Base-by-base conservation (phyloP, 1,140 invertebrate genomes). In the Leptoteleia sp. region DNA sequence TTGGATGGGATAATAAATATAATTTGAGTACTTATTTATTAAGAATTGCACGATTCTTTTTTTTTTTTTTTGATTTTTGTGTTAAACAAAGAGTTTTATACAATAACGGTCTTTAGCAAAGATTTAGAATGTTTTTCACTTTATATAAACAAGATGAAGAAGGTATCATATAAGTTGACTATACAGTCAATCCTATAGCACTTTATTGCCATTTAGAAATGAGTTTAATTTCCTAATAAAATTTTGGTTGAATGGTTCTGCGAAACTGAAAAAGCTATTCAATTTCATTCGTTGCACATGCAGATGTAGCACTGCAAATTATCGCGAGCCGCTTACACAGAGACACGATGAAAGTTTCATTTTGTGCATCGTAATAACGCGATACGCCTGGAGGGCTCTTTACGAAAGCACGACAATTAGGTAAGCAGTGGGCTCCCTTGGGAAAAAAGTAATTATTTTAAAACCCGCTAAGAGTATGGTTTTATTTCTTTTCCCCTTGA, bases 321-420 rank as follows among this genome's bases (percentile, higher is more conserved):
- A 76, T 55, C 52, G 16, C 40, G 57, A 55, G 47, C 47, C 38
- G 55, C 68, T 72, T 62, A 72, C 47, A 52, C 9, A 62, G 55
- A 52, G 68, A 15, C 35, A 45, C 68, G 55, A 72, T 72, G 68
- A 61, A 72, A 72, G 55, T 72, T 72, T 72, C 68, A 72, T 62
- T 72, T 67, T 67, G 72, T 76, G 52, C 59, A 75, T 67, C 35
- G 61, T 50, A 75, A 75, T 65, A 65, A 75, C 45, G 50, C 43
- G 71, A 64, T 75, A 65, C 50, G 61, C 71, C 54, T 59, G 16
- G 70, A 75, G 71, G 62, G 55, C 55, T 76, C 55, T 76, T 67
- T 54, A 55, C 38, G 45, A 76, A 76, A 75, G 71, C 43, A 75
- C 47, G 62, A 75, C 61, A 75, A 75, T 75, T 65, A 75, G 52